Evolutionary conservation across 2,888 invertebrate species (phyloP).

Genomic region (Auanema freiburgensis): DNA sequence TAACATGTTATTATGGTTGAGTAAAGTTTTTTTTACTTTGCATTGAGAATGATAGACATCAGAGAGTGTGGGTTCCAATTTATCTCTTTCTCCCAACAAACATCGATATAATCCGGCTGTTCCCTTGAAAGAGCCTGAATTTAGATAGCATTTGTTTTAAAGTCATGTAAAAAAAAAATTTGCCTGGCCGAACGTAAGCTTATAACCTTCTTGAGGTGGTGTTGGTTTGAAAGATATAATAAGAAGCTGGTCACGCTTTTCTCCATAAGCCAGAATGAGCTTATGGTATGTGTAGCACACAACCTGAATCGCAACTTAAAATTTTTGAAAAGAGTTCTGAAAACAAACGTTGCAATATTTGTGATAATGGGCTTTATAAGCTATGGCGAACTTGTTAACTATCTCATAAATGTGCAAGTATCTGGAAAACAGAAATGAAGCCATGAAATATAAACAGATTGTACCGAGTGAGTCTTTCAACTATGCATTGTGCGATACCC

Average conservation of each 20-base stretch:
- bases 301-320: conserved; percentile 68
- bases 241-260: conserved; percentile 47
- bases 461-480: conserved; percentile 2
- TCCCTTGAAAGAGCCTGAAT: conserved; percentile 27
- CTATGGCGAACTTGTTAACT: conserved; percentile 47
- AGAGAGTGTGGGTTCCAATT: conserved; percentile 56
- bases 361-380: conserved; percentile 43
- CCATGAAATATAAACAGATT: background rate
- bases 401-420: conserved; percentile 54
- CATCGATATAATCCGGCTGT: conserved; percentile 17
- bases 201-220: conserved; percentile 24
- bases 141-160: background rate
- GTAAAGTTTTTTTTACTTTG: conserved; percentile 21
- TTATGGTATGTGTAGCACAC: conserved; percentile 91
- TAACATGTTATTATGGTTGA: background rate
- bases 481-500: conserved; percentile 1
- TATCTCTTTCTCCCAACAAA: conserved; percentile 28
- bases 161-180: conserved; percentile 1
- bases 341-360: conserved; percentile 42
- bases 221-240: conserved; percentile 42
- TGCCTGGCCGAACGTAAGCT: conserved; percentile 41
- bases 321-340: background rate
- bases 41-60: conserved; percentile 35
- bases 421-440: conserved; percentile 36
- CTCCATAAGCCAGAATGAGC: conserved; percentile 83